Base-by-base conservation (phyloP, 2,797 vertebrate genomes). In the Zalophus californianus region DNA sequence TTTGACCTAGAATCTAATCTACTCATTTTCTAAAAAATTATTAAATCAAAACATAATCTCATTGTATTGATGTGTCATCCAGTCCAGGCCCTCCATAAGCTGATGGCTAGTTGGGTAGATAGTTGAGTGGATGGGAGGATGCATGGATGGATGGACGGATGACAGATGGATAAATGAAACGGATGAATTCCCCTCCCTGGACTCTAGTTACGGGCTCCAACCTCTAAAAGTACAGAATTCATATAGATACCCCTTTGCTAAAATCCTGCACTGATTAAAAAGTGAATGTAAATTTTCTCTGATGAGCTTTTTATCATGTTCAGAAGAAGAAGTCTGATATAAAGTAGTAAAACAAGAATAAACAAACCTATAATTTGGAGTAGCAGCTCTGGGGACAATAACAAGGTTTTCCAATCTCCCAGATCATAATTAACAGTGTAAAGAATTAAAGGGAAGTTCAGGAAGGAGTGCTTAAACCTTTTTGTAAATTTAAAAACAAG, bases 401-500 rank as follows among this genome's bases (percentile, higher is more conserved):
- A 97, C 95, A 96, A 98, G 97, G 97, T 97, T 97, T 83, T 95
- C 97, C 97, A 96, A 97, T 96, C 97, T 98, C 93, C 92, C 64
- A 44, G 93, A 97, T 98, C 96, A 97, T 97, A 96, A 97, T 97
- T 98, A 94, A 93, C 90, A 86, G 77, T 87, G 86, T 96, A 97
- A 97, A 86, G 95, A 96, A 97, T 97, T 97, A 96, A 95, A 97
- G 88, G 58, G 92, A 79, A 90, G 89, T 95, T 97, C 93, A 86
- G 38, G 1, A 23, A 95, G 90, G 95, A 98, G 89, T 83, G 86
- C 50, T 0, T 92, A 96, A 97, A 97, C 96, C 96, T 94, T 97
- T 98, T 68, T 97, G 95, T 95, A 97, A 97, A 98, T 98, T 98
- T 98, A 94, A 97, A 98, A 95, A 95, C 92, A 97, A 98, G 97